phyloP scores from a whole-genome alignment of 1,140 invertebrate species.

The Zaprionus capensis region DNA sequence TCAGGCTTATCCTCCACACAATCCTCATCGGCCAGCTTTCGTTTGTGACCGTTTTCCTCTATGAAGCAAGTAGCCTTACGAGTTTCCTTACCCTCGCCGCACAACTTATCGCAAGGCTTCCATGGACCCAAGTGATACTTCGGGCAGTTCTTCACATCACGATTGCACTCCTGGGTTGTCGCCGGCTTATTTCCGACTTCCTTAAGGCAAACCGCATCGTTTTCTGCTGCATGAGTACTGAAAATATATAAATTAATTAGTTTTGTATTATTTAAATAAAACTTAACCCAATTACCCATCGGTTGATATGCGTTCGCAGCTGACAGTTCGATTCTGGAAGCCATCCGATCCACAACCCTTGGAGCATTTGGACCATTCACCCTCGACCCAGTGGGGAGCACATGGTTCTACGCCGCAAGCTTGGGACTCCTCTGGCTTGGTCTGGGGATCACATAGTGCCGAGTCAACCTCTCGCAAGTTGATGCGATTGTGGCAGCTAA shows the following conservation, averaged over 20 bases:
- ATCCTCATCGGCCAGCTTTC: constrained; percentile 89
- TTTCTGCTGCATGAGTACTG: constrained; percentile 71
- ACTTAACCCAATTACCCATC: constrained; percentile 84
- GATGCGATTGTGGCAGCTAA: constrained; percentile 89
- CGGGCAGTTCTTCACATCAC: constrained; percentile 90
- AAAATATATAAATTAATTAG: not conserved
- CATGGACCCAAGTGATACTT: constrained; percentile 93
- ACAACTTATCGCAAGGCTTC: constrained; percentile 95
- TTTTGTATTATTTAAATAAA: fast-evolving
- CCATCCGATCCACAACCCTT: constrained; percentile 91
- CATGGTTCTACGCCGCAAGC: constrained; percentile 91
- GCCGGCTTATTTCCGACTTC: constrained; percentile 89
- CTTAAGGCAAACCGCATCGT: constrained; percentile 90
- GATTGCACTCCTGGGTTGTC: constrained; percentile 90
- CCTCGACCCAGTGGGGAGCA: constrained; percentile 92
- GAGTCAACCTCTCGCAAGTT: constrained; percentile 89
- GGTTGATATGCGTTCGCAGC: constrained; percentile 87
- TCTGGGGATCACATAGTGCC: constrained; percentile 90
- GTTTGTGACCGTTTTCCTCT: constrained; percentile 88
- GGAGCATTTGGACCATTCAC: constrained; percentile 93
- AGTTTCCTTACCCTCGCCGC: constrained; percentile 92
- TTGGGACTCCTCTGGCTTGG: constrained; percentile 88
- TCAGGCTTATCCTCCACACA: constrained; percentile 90
- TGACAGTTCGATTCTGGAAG: constrained; percentile 89
- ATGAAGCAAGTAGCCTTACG: constrained; percentile 91